Base-by-base conservation (phyloP, 2,113 vertebrate species). In the Crotalus tigris region DNA sequence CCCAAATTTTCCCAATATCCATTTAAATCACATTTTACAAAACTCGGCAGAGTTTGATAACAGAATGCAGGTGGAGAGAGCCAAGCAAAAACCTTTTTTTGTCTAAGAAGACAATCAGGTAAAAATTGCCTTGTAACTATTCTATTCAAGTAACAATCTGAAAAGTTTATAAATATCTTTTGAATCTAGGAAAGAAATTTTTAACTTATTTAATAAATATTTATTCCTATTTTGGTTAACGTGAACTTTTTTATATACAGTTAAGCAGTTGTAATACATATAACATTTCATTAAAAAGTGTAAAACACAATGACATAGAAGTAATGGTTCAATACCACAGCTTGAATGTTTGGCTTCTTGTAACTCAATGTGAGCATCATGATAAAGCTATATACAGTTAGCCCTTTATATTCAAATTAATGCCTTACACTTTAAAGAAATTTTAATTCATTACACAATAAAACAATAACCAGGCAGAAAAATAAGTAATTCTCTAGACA, bases 401-500 rank as follows among this genome's bases (percentile, higher is more conserved):
- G 53, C 44, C 17, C 33, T 89, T 59, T 90, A 29, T 86, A 5
- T 33, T 89, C 39, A 90, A 64, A 44, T 90, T 92, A 54, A 87
- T 64, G 4, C 21, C 13, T 90, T 90, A 54, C 54, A 39, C 61
- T 39, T 59, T 86, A 86, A 61, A n/a, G 53, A 89, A 89, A 89
- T 46, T 89, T 89, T 85, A 5, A 87, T 59, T 11, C 88, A 39
- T 53, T 88, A 11, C 61, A 92, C 24, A 95, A 92, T 92, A 94
- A 93, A 95, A 54, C 54, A 53, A 93, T 91, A 85, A 49, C 94
- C 24, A 92, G 9, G 9, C 90, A 2, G 94, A 94, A 44, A 87
- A 85, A 87, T 53, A 92, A 39, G 91, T 93, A 24, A 44, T 81
- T 44, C 3, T 89, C 69, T 69, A 87, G 29, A 7, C 58, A 95